A percentile compares a stretch with the other conserved stretches of the same genome.
phyloP scores from a whole-genome alignment of 2,888 invertebrate species.

The Nezara viridula region DNA sequence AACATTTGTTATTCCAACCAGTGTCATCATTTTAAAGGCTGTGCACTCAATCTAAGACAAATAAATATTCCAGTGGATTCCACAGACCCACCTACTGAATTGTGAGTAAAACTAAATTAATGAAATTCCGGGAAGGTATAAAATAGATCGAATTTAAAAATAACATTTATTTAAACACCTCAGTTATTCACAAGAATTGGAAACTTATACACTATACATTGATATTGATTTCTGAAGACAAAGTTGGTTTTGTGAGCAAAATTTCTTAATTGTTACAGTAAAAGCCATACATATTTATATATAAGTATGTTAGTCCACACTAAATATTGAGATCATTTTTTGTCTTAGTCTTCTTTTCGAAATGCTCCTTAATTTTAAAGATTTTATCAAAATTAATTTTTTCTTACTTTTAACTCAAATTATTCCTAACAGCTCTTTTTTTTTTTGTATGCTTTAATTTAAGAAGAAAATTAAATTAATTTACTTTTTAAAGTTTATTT shows the following conservation, averaged over 20 bases:
- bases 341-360: not conserved
- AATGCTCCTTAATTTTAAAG: not conserved
- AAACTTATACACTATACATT: not conserved
- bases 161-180: slow-evolving; percentile 38
- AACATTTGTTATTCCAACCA: too few relatives aligned
- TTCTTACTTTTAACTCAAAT: not conserved
- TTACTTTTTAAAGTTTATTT: not conserved
- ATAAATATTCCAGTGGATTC: too few relatives aligned
- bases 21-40: too few relatives aligned
- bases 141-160: not conserved
- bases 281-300: not conserved
- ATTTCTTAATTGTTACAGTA: not conserved
- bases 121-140: too few relatives aligned
- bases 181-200: not conserved
- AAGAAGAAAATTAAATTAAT: not conserved
- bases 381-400: not conserved
- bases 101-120: too few relatives aligned
- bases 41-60: too few relatives aligned
- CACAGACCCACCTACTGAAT: too few relatives aligned
- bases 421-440: not conserved
- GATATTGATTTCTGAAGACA: not conserved
- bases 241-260: slow-evolving; percentile 15
- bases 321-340: slow-evolving; percentile 41
- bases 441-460: not conserved
- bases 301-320: slow-evolving; percentile 12